Evolutionary conservation across 2,888 invertebrate genomes (phyloP).

Genomic region (Nudaria mundana): DNA sequence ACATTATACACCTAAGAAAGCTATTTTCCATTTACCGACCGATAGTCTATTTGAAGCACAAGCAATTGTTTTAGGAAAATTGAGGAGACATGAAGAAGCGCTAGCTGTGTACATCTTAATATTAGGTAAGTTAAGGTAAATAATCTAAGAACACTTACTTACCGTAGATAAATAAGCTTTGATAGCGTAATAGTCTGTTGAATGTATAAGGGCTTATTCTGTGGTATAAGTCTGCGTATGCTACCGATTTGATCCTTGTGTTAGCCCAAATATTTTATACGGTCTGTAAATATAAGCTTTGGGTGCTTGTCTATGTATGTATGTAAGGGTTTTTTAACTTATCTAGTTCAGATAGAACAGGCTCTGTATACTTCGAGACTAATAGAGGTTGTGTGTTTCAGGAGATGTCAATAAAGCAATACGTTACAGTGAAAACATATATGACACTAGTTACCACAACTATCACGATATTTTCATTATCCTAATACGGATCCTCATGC

Average conservation of each 20-base stretch:
- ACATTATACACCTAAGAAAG: conserved; percentile 92
- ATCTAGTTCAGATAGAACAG: no score
- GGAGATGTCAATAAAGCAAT: conserved; percentile 91
- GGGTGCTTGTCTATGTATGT: no score
- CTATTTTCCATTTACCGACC: conserved; percentile 92
- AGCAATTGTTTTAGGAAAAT: conserved; percentile 94
- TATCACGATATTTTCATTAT: conserved; percentile 82
- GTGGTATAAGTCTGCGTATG: no score
- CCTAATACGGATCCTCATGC: conserved; percentile 79
- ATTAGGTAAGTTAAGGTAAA: conserved; percentile 76
- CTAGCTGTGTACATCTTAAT: conserved; percentile 95
- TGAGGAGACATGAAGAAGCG: conserved; percentile 96
- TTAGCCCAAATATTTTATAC: no score
- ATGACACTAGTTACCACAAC: conserved; percentile 59
- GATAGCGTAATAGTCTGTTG: not conserved
- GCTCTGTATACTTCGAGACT: no score
- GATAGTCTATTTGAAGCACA: conserved; percentile 94
- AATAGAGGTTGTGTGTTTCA: no score
- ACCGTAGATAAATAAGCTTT: not conserved
- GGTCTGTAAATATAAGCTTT: no score
- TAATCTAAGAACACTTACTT: not conserved
- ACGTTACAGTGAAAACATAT: conserved; percentile 90
- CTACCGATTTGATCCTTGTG: no score
- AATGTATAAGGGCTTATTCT: not conserved
- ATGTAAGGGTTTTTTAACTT: no score